Evolutionary conservation across 2,113 vertebrate genomes (phyloP).

Genomic region (Gnathonemus echidnorhynchus): DNA sequence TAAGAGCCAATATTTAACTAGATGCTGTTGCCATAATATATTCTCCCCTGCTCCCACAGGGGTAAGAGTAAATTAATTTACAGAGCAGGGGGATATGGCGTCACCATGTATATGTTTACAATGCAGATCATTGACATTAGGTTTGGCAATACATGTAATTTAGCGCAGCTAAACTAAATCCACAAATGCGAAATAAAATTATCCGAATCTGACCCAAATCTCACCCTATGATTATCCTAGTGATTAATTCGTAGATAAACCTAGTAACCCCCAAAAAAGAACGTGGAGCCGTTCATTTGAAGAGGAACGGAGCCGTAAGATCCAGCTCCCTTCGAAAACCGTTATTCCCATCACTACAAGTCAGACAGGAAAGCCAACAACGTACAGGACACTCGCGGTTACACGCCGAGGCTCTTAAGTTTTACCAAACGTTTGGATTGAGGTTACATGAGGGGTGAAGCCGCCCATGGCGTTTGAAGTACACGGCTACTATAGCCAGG

Average conservation of each 20-base stretch:
- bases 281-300: neutral
- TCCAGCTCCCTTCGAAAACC: neutral
- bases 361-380: neutral
- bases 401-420: neutral
- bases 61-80: too few relatives aligned
- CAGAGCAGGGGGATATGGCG: too few relatives aligned
- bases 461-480: neutral
- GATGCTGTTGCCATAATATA: neutral
- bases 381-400: neutral
- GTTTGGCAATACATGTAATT: too few relatives aligned
- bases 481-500: neutral
- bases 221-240: too few relatives aligned
- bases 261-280: neutral
- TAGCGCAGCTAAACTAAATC: too few relatives aligned
- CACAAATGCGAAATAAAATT: too few relatives aligned
- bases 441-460: neutral
- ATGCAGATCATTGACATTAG: too few relatives aligned
- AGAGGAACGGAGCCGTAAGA: neutral
- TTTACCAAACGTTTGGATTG: neutral
- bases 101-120: too few relatives aligned
- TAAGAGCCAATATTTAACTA: neutral
- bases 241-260: too few relatives aligned
- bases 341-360: neutral
- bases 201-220: too few relatives aligned
- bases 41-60: neutral